Conservation (phyloP, 2,797 vertebrate species). For the Ctenopoma multispine region DNA sequence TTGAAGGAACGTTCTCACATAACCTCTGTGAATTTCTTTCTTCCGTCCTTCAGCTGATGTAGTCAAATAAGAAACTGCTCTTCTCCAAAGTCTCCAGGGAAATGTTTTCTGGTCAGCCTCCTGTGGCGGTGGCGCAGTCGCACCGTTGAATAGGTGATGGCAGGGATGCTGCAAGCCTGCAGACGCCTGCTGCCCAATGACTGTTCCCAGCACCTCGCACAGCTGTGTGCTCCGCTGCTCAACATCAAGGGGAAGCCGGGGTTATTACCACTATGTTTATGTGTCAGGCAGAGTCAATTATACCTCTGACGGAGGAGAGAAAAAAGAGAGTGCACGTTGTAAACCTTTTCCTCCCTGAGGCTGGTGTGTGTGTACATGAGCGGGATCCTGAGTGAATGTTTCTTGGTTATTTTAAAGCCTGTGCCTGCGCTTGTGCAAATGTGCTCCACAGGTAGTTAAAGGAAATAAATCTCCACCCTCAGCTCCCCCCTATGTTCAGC, state of each 20-base stretch:
- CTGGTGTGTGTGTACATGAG: conserved; percentile 28
- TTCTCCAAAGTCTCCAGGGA: not conserved
- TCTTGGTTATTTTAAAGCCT: conserved; percentile 4
- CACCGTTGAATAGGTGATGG: not conserved
- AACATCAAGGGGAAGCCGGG: conserved; percentile 62
- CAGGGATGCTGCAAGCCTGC: conserved; percentile 19
- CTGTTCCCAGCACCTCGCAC: conserved; percentile 42
- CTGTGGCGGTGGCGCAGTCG: not conserved
- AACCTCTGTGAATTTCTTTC: conserved; percentile 11
- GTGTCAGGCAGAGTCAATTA: conserved; percentile 71
- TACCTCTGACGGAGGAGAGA: conserved; percentile 27
- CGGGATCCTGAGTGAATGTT: conserved; percentile 17
- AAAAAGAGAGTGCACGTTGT: conserved; percentile 14
- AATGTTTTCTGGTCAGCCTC: conserved; percentile 21
- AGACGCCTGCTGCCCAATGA: conserved; percentile 27
- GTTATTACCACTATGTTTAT: conserved; percentile 66
- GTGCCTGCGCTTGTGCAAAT: conserved; percentile 43
- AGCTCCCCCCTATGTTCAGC: conserved; percentile 12
- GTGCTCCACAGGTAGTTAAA: conserved; percentile 60
- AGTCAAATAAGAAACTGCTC: conserved; percentile 23
- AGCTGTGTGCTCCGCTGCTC: conserved; percentile 34
- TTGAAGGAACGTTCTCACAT: not conserved
- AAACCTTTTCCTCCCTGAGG: conserved; percentile 42
- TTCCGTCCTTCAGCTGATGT: conserved; percentile 2
- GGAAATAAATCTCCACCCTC: conserved; percentile 45